Conservation (phyloP, 2,888 invertebrate species). For the Agrilus mali region DNA sequence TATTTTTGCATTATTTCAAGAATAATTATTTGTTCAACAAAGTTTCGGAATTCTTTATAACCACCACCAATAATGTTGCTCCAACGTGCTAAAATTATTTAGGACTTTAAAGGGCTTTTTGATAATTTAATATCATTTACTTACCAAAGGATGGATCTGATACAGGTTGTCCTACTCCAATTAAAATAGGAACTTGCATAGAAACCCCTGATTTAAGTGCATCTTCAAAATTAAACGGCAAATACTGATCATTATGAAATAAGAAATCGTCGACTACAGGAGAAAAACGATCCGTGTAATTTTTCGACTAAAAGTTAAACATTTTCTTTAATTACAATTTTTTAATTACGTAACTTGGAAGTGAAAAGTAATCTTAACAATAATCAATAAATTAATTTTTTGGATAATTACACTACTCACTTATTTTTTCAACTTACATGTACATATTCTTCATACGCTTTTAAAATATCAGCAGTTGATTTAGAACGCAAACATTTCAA, state of each 20-base stretch:
- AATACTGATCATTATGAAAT: conserved; percentile 45
- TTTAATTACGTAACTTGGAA: too few species aligned
- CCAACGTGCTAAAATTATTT: conserved; percentile 40
- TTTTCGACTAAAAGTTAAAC: conserved; percentile 37
- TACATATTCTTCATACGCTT: conserved; percentile 42
- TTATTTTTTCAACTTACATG: conserved; percentile 24
- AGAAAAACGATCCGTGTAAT: conserved; percentile 44
- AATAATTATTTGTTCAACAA: conserved; percentile 44
- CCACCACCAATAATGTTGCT: conserved; percentile 45
- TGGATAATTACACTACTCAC: background rate
- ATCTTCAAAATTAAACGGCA: conserved; percentile 41
- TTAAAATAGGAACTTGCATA: conserved; percentile 49
- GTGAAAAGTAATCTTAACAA: too few species aligned
- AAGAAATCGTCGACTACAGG: conserved; percentile 53
- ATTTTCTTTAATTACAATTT: background rate
- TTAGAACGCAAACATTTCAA: conserved; percentile 50
- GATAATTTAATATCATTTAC: conserved; percentile 1
- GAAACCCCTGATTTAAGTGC: conserved; percentile 41
- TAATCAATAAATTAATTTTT: background rate
- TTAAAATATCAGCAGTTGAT: conserved; percentile 45
- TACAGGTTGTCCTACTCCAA: conserved; percentile 52
- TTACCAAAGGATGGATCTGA: conserved; percentile 22
- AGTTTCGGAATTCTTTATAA: conserved; percentile 40
- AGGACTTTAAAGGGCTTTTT: too few species aligned
- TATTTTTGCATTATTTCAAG: conserved; percentile 42